Evolutionary conservation across 1,140 invertebrate species (phyloP), one percentile per base, ranked within the genome.

Genomic region (Drosophila subpulchrella): DNA sequence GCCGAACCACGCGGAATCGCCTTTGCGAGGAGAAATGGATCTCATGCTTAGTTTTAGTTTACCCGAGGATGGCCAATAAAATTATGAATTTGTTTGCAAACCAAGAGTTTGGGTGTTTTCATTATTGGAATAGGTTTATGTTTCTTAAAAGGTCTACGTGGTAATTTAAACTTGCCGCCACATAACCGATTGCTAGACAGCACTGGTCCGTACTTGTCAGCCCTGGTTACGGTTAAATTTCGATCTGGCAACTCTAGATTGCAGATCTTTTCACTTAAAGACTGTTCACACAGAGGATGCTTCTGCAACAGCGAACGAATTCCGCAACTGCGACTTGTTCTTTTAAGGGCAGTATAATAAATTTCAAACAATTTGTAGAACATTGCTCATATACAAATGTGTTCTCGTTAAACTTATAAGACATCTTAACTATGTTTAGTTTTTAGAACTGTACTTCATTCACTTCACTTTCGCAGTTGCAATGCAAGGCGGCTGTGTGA

Each of bases 21-120:
- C 17, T 51, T 75, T 62, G 70, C 58, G 34, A 48, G 17, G 17
- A 55, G 42, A 66, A 72, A 81, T 75, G 79, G 82, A 86, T 86
- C 78, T 88, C 83, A 88, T 72, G 82, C 75, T 79, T 88, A 88
- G 59, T 54, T 78, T 57, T 79, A 86, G 42, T 61, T 57, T 27
- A 57, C 58, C 38, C 36, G 38, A 62, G 39, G 39, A 75, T 54
- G 59, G 62, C 48, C 59, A 88, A 88, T 86, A 88, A 86, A 85
- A 65, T 66, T 70, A 4, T 61, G 15, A 72, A 82, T 62, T 75
- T 72, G 62, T 81, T 86, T 86, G 61, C 61, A 61, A 61, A 47
- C 44, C 34, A 50, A 6, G 38, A 15, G 30, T 17, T 6, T 30
- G 11, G 24, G 38, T 72, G 30, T 58, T 78, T 53, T 68, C n/a